These are phyloP conservation scores for Sebastes iracundus DNA, from an alignment of 2,797 vertebrate species.

Conservation along the genomic window DNA sequence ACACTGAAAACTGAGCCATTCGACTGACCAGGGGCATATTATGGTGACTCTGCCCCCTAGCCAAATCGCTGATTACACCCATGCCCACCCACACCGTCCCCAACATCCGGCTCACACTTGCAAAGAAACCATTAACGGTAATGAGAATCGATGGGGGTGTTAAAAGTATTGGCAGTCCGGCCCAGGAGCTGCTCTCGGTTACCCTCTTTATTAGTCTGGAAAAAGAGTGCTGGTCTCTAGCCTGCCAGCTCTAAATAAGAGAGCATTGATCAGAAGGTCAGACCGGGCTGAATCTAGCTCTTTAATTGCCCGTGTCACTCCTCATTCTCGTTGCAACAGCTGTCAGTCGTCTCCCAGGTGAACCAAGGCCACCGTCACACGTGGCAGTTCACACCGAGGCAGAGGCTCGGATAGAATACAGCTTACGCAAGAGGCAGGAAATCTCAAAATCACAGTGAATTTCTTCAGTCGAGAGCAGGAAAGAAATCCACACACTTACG, in stretches of 20 bases:
- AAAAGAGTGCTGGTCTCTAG: constrained; percentile 50
- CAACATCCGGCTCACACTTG: constrained; percentile 50
- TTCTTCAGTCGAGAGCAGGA: not conserved
- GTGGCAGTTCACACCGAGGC: constrained; percentile 9
- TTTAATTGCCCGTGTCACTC: constrained; percentile 67
- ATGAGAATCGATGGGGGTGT: constrained; percentile 78
- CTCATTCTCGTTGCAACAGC: constrained; percentile 57
- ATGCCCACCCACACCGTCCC: constrained; percentile 31
- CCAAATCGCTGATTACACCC: constrained; percentile 28
- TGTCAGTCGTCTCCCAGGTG: constrained; percentile 54
- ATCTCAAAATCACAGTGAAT: constrained; percentile 5
- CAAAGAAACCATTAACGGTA: constrained; percentile 73
- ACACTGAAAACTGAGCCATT: not conserved
- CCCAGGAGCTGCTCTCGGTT: constrained; percentile 62
- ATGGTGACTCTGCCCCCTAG: constrained; percentile 6
- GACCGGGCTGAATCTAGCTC: constrained; percentile 49
- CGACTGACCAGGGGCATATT: constrained; percentile 19
- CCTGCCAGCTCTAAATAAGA: constrained; percentile 63
- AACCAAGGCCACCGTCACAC: constrained; percentile 30
- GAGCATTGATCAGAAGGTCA: constrained; percentile 76
- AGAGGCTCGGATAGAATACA: not conserved
- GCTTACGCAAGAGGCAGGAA: not conserved
- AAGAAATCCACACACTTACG: not conserved
- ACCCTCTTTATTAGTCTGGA: constrained; percentile 75
- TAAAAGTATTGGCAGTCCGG: constrained; percentile 76